Base-by-base conservation (phyloP, 2,888 invertebrate genomes). In the Tetranychus truncatus region DNA sequence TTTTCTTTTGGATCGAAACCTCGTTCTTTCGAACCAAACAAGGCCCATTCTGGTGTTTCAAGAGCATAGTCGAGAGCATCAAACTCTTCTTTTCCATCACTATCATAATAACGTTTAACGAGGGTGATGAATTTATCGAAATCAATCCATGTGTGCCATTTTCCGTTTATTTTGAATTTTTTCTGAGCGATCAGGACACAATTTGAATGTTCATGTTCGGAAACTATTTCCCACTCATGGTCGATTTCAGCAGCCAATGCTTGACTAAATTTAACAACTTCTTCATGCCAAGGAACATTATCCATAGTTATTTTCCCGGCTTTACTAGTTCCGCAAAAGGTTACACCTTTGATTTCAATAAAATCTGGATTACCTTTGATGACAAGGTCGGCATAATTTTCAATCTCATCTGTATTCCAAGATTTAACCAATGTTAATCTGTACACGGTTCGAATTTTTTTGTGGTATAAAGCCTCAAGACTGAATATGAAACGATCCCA, bases 281-380 rank as follows among this genome's bases (percentile, higher is more conserved):
- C 87, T 78, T 84, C 83, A 79, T 87, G 86, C 86, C 86, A 87
- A 0, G 87, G 87, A 2, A 87, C 85, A 80, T 87, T 87, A 78
- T 84, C 83, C 87, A 87, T 87, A 6, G 86, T 87, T 76, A 87
- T 79, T 24, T 76, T 81, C 77, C 82, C 82, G 5, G 82, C 82
- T n/a, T 81, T 84, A 1, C 85, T 85, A 45, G 85, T 84, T 5
- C 87, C 87, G 81, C 86, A 87, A 79, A 84, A 87, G 1, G 87
- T 87, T 9, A 87, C 87, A 74, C 86, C 86, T 82, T 87, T 87
- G 66, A 87, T 83, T 81, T 87, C 87, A 78, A 87, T 86, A 78
- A 87, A 86, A 81, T 87, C 86, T 71, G 87, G 87, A 75, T 83
- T 81, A 15, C 86, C 86, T 8, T 84, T 77, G 6, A 81, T 80